Percentiles rank a stretch among this genome's conserved stretches.
These are phyloP conservation scores for Eptesicus fuscus DNA, from an alignment of 2,113 vertebrate genomes.

Conservation along the genomic window DNA sequence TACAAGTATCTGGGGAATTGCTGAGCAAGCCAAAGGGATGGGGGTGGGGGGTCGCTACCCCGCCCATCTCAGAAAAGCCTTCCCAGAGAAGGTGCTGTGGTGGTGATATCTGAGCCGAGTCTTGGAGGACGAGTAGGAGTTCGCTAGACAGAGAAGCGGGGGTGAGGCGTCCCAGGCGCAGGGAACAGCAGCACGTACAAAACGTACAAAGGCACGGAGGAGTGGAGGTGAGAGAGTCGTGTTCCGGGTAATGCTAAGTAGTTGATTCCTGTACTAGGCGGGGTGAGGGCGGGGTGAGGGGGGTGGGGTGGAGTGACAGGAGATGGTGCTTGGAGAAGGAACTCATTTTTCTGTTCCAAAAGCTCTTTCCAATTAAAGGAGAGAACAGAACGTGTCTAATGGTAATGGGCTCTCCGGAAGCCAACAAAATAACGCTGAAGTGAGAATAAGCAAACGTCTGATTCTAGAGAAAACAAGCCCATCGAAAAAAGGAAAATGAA, in stretches of 20 bases:
- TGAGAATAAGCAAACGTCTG: neutral
- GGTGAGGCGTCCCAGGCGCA: neutral
- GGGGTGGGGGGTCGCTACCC: neutral
- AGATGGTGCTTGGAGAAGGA: neutral
- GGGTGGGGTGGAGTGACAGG: neutral
- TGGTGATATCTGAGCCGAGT: neutral
- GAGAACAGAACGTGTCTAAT: neutral
- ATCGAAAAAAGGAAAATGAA: neutral
- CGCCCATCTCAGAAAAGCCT: neutral
- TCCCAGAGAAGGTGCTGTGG: neutral
- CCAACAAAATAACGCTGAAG: neutral
- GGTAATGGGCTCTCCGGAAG: neutral
- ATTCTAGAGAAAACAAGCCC: neutral
- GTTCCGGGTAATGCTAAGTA: neutral
- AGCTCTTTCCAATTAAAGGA: slow-evolving; percentile 38
- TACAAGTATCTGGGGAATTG: neutral
- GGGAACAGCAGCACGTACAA: neutral
- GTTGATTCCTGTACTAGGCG: neutral
- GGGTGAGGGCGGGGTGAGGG: neutral
- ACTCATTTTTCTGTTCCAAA: slow-evolving; percentile 26
- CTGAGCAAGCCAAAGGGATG: neutral
- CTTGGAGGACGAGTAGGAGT: slow-evolving; percentile 11
- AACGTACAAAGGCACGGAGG: neutral
- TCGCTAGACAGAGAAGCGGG: neutral
- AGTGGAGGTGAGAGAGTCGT: neutral